Evolutionary conservation across 2,888 invertebrate genomes (phyloP).

Genomic region (Drosophila tripunctata): DNA sequence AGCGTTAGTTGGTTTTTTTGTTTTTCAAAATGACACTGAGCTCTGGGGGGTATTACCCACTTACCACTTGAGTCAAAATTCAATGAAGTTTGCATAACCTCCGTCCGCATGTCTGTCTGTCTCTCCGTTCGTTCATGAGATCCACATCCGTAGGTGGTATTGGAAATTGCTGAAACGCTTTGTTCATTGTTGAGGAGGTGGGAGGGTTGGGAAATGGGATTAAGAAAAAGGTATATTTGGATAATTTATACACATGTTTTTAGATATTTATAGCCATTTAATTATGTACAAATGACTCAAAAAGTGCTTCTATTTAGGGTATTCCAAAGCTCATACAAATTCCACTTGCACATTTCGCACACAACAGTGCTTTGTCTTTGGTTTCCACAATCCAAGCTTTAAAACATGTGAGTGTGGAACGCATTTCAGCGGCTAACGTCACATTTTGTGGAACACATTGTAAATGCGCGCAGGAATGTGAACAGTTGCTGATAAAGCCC

Average conservation of each 20-base stretch:
- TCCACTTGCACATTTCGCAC: background rate
- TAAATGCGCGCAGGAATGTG: background rate
- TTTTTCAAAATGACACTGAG: constrained; percentile 41
- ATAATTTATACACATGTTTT: background rate
- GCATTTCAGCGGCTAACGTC: constrained; percentile 21
- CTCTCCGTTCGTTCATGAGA: background rate
- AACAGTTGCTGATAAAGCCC: background rate
- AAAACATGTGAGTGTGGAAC: constrained; percentile 31
- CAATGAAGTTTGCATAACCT: constrained; percentile 48
- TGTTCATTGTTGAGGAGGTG: constrained; percentile 69
- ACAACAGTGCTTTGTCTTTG: constrained; percentile 15
- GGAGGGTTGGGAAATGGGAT: constrained; percentile 7
- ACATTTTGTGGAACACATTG: constrained; percentile 1
- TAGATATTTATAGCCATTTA: no score
- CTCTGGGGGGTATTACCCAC: constrained; percentile 49
- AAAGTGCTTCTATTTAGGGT: no score
- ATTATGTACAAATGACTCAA: no score
- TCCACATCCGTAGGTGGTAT: constrained; percentile 19
- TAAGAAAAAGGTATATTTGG: background rate
- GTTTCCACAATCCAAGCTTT: constrained; percentile 25
- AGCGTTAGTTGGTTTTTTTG: constrained; percentile 6
- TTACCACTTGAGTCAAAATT: constrained; percentile 44
- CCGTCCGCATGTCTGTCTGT: constrained; percentile 14
- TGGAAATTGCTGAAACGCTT: constrained; percentile 73
- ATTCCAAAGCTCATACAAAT: background rate